Conservation (phyloP, 2,888 invertebrate genomes). For the Pseudoips prasinana region DNA sequence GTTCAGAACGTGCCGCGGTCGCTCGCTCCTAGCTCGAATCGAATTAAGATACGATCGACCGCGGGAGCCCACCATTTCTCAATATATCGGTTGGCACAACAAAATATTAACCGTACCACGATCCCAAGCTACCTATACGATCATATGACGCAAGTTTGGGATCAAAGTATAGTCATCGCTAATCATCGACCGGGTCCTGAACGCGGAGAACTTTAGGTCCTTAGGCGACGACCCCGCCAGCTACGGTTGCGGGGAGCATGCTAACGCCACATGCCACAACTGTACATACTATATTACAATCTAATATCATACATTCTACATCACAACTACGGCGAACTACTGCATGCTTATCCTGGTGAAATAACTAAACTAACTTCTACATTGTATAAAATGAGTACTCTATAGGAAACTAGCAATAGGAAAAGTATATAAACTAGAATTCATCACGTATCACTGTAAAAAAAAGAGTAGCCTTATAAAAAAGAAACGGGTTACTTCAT, state of each 20-base stretch:
- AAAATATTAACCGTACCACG: constrained; percentile 28
- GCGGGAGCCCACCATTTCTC: constrained; percentile 8
- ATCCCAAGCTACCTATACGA: constrained; percentile 32
- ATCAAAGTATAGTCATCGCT: constrained; percentile 33
- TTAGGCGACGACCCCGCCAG: constrained; percentile 49
- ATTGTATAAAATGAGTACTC: not conserved
- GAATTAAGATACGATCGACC: constrained; percentile 12
- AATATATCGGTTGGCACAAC: constrained; percentile 21
- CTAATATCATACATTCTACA: constrained; percentile 33
- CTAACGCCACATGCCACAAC: constrained; percentile 75
- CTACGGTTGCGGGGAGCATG: constrained; percentile 71
- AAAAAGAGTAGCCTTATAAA: too few species aligned
- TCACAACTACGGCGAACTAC: constrained; percentile 47
- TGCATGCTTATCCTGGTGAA: constrained; percentile 48
- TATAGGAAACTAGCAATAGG: not conserved
- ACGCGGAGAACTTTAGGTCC: constrained; percentile 48
- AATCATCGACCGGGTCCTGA: constrained; percentile 49
- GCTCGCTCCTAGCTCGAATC: not conserved
- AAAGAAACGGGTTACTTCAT: too few species aligned
- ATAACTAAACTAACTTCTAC: constrained; percentile 8
- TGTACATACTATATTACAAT: constrained; percentile 57
- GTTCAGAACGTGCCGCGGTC: constrained; percentile 45
- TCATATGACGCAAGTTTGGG: constrained; percentile 25
- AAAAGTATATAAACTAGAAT: too few species aligned
- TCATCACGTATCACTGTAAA: too few species aligned